phyloP scores from a whole-genome alignment of 2,888 invertebrate genomes.

The Agonopterix arenella region DNA sequence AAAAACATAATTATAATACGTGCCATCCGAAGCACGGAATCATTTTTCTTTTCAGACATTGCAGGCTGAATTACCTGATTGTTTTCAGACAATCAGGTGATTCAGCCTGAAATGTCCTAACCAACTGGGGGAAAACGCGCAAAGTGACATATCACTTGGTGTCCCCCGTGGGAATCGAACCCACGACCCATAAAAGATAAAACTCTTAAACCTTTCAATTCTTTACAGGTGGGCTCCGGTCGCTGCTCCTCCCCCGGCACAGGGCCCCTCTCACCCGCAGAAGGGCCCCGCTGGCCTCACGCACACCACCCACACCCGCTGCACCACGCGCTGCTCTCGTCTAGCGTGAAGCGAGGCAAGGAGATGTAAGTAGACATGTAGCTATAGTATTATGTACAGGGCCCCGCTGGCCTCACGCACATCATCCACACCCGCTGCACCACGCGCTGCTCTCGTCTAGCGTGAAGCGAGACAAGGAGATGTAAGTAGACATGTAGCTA shows the following conservation, averaged over 20 bases:
- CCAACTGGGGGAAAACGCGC: no score
- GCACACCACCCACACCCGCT: constrained; percentile 66
- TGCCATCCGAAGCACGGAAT: no score
- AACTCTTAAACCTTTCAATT: neutral
- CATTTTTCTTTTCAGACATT: no score
- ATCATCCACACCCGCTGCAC: constrained; percentile 46
- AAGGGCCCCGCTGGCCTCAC: constrained; percentile 65
- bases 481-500: constrained; percentile 42
- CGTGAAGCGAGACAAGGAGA: constrained; percentile 69
- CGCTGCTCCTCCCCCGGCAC: constrained; percentile 69
- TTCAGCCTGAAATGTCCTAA: no score
- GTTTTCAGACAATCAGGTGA: no score
- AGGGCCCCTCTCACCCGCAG: constrained; percentile 66
- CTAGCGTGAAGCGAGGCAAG: constrained; percentile 69
- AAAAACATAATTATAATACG: no score
- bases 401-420: constrained; percentile 36
- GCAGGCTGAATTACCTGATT: no score
- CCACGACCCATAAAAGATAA: no score
- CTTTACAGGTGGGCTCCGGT: constrained; percentile 58
- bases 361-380: constrained; percentile 54
- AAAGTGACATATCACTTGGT: no score
- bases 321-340: constrained; percentile 67
- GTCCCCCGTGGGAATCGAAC: no score
- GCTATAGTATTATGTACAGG: no score
- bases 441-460: constrained; percentile 67